These are phyloP conservation scores for Ctenicera cuprea DNA, from an alignment of 2,888 invertebrate genomes.

Conservation along the genomic window DNA sequence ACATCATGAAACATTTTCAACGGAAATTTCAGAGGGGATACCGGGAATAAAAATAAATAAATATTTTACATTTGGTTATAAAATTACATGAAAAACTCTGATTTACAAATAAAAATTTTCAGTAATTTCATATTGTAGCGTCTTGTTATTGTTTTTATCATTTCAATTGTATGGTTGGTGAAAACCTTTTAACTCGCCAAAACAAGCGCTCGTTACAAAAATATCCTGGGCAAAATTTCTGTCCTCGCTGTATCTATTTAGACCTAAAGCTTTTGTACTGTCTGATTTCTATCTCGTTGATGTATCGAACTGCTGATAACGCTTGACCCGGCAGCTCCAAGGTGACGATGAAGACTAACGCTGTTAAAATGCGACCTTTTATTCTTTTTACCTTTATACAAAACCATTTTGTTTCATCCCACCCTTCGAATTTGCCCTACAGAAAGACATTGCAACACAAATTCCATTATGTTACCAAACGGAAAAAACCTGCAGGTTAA, in stretches of 20 bases:
- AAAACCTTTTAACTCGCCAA: constrained; percentile 17
- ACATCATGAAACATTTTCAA: constrained; percentile 4
- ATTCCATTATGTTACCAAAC: constrained; percentile 9
- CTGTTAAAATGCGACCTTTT: constrained; percentile 34
- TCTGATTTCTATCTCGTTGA: constrained; percentile 40
- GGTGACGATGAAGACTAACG: constrained; percentile 30
- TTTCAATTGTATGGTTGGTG: background rate
- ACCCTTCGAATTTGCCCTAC: background rate
- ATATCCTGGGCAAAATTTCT: constrained; percentile 15
- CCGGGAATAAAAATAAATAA: too few species aligned
- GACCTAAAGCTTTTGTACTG: constrained; percentile 32
- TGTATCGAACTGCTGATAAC: constrained; percentile 39
- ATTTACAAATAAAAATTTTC: too few species aligned
- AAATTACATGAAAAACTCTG: too few species aligned
- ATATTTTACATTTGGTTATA: too few species aligned
- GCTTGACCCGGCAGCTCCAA: constrained; percentile 31
- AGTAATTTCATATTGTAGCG: too few species aligned
- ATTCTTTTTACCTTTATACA: constrained; percentile 12
- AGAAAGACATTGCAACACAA: background rate
- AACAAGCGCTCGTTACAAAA: constrained; percentile 19
- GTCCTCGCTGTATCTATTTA: constrained; percentile 33
- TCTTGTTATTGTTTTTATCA: background rate
- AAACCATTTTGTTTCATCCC: constrained; percentile 11
- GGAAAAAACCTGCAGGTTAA: background rate
- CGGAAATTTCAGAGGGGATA: background rate